These are phyloP conservation scores for Chlamydotis undulata DNA, from an alignment of 2,113 vertebrate genomes.

Conservation along the genomic window DNA sequence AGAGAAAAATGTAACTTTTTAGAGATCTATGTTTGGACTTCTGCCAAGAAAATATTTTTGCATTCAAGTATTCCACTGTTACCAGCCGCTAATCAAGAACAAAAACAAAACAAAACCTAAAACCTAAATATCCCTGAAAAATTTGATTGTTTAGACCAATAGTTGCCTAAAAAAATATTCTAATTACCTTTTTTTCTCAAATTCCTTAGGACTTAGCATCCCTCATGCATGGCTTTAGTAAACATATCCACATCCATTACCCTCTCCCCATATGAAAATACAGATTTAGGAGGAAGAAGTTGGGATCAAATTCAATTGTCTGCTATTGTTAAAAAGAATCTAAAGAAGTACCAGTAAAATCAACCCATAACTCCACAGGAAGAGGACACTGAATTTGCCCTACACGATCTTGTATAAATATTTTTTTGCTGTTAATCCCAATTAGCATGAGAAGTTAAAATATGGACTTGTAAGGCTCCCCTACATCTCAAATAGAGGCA, in stretches of 20 bases:
- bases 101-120: neutral
- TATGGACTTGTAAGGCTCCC: neutral
- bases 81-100: neutral
- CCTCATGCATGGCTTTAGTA: neutral
- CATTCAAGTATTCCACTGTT: neutral
- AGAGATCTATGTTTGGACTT: slow-evolving; percentile 20
- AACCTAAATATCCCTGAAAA: neutral
- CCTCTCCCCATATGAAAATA: neutral
- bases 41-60: slow-evolving; percentile 46
- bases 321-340: neutral
- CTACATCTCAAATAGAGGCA: neutral
- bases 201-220: neutral
- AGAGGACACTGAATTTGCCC: neutral
- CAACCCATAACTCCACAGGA: neutral
- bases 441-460: neutral
- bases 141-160: neutral
- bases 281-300: neutral
- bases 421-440: neutral
- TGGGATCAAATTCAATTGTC: neutral
- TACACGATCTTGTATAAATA: neutral
- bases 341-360: neutral
- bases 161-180: neutral
- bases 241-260: neutral
- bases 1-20: slow-evolving; percentile 48
- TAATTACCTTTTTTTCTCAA: slow-evolving; percentile 8